Base-by-base conservation (phyloP, 2,888 invertebrate species). In the Alentia gelatinosa region DNA sequence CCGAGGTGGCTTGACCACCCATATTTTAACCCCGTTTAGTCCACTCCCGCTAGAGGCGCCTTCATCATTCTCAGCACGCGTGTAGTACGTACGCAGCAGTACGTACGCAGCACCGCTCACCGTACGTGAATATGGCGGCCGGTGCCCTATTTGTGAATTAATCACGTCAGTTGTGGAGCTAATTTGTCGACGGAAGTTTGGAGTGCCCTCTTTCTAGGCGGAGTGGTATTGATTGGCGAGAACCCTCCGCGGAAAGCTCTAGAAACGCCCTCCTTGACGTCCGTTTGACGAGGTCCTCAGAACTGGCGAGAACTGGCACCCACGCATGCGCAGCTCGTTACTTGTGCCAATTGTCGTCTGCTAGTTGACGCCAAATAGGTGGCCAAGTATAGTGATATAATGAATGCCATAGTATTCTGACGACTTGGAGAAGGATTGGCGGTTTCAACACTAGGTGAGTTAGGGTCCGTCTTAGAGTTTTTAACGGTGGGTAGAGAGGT, bases 141-240 rank as follows among this genome's bases (percentile, higher is more conserved):
- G n/a, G n/a, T n/a, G n/a, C n/a, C n/a, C n/a, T n/a, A n/a, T 68
- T 68, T 26, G n/a, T 68, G 68, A 68, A 68, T 68, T 30, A 68
- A 68, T 68, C 26, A 68, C 68, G 68, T 68, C 68, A 30, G n/a
- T 68, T 68, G 30, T 4, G 68, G 26, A 68, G 68, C 30, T 56
- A 68, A 68, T 68, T 68, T 68, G 68, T 30, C 26, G 5, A n/a
- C 23, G 1, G 5, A 19, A 56, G 56, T 56, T n/a, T 56, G 23
- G n/a, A 56, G 56, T 56, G 56, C n/a, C 56, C 1, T 3, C n/a
- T 19, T 3, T 19, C 19, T n/a, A 12, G 3, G 56, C 19, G 19
- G 56, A 56, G 19, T 56, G 56, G 5, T 56, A 56, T 56, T n/a
- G 56, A 56, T 56, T 56, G 56, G 5, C 1, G 56, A 56, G 56